Conservation (phyloP, 2,888 invertebrate genomes). For the Epirrita christyi region DNA sequence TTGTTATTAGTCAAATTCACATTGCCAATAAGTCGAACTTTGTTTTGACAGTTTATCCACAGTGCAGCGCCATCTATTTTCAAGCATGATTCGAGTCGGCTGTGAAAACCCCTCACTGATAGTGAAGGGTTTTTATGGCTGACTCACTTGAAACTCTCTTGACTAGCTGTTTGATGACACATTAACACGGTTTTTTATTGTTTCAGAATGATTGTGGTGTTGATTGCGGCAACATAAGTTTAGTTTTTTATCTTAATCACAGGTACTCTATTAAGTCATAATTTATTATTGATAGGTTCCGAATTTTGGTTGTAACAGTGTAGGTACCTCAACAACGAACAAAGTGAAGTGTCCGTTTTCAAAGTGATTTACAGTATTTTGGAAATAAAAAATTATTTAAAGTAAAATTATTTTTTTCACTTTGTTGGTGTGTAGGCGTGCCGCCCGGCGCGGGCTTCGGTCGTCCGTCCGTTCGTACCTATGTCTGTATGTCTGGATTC, state of each 20-base stretch:
- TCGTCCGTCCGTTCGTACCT: too few species aligned
- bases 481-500: too few species aligned
- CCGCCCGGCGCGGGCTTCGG: too few species aligned
- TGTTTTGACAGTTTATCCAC: too few species aligned
- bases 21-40: too few species aligned
- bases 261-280: slow-evolving; percentile 59
- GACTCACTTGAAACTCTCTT: too few species aligned
- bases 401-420: background rate
- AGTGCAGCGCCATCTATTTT: too few species aligned
- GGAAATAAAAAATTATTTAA: slow-evolving; percentile 51
- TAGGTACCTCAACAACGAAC: slow-evolving; percentile 33
- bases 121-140: too few species aligned
- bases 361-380: slow-evolving; percentile 66
- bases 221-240: slow-evolving; percentile 73
- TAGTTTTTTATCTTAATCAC: slow-evolving; percentile 29
- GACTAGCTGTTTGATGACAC: too few species aligned
- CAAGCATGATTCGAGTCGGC: too few species aligned
- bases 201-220: slow-evolving; percentile 82
- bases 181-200: slow-evolving; percentile 32
- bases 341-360: slow-evolving; percentile 34
- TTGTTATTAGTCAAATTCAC: too few species aligned
- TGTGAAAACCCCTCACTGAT: too few species aligned
- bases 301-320: slow-evolving; percentile 36
- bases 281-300: slow-evolving; percentile 63
- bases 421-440: background rate